Evolutionary conservation across 2,113 vertebrate species (phyloP), one percentile per base, ranked within the genome.

Genomic region (Callaeas wilsoni): DNA sequence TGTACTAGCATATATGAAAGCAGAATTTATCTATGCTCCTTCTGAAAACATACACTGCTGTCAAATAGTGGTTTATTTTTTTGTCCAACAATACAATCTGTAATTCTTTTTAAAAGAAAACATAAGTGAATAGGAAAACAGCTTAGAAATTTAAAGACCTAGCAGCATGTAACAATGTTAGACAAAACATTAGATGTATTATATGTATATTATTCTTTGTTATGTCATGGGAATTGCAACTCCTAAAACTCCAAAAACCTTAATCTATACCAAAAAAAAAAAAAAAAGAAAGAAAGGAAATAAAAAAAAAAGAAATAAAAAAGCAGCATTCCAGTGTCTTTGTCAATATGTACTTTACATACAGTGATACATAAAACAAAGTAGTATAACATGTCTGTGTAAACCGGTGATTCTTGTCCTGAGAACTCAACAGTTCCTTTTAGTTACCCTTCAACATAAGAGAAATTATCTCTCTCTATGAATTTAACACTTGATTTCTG

Each of bases 301-400:
- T 11, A 9, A 70, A 83, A 65, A 30, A 4, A 29, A 3, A 32
- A 18, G 12, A 9, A 22, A 6, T 4, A 7, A 22, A 35, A 13
- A 23, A 2, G n/a, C n/a, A n/a, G n/a, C 5, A 44, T 9, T 52
- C 41, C 18, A 19, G 5, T 35, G 4, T n/a, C n/a, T 52, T 23
- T 80, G 16, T 77, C 6, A 37, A 32, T 32, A 46, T 17, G 15
- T 10, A 55, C 13, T 83, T 77, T 42, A 35, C 13, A 25, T 35
- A 27, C 7, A 69, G 10, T 39, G 2, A 5, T 53, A 52, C 18
- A 68, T 35, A 76, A 56, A 93, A 35, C 5, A 21, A 73, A 64
- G 13, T 13, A 50, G 29, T 22, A 8, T 22, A 32, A 39, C 42
- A 15, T 1, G 0, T 25, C 26, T 35, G 7, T 9, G 6, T 30